Evolutionary conservation across 2,797 vertebrate genomes (phyloP), one percentile per base, ranked within the genome.

Genomic region (Rhincodon typus): DNA sequence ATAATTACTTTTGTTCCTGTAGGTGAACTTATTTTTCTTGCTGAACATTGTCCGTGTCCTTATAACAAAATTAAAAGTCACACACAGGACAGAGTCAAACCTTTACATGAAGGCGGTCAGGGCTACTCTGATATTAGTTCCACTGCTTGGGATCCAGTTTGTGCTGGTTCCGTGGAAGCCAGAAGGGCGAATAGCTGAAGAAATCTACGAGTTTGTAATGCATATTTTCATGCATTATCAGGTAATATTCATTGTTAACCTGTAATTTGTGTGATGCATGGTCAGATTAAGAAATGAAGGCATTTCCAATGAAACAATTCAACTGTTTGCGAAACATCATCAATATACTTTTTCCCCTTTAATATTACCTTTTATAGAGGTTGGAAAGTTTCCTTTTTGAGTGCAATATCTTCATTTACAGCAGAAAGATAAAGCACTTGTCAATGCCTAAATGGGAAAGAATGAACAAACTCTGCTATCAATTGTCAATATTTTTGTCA

Each of bases 51-150:
- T 99, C 3, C 98, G 99, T 23, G 99, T 99, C 69, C 98, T 99
- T 96, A 99, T 99, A 97, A 99, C 99, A 95, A 99, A 99, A 96
- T 97, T 99, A 96, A 99, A 99, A 96, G 99, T 99, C 96, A 99
- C 99, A 1, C 99, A 99, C 97, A 98, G 98, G 95, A 99, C 99
- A 0, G 99, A 99, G 97, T 99, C 99, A 27, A 99, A 98, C 96
- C 98, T 99, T 30, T 99, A 99, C 97, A 99, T 99, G 99, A 99
- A 99, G 96, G 99, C 99, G 0, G 99, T 99, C 96, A 97, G 99
- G 96, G 99, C 99, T 12, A 99, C 99, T 0, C 98, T 99, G 77
- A 99, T 99, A 96, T 97, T 99, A 66, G 99, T 99, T 0, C 99
- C 99, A 0, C 98, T 99, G 0, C 98, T 99, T 23, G 99, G 99